Conservation (phyloP, 2,113 vertebrate species). For the Nothobranchius kuhntae region DNA sequence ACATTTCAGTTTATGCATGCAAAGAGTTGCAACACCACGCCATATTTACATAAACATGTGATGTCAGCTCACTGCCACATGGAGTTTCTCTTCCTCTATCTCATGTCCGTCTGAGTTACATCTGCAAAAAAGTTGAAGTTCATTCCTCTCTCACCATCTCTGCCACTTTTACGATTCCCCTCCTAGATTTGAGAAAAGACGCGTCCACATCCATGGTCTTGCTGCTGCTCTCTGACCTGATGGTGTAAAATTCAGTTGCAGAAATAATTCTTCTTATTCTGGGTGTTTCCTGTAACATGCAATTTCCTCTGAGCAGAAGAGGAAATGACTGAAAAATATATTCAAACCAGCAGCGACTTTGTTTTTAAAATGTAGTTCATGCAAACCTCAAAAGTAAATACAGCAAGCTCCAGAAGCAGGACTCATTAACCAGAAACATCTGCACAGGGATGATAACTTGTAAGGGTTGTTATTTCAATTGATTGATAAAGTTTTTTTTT, state of each 20-base stretch:
- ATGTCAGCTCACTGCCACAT: not conserved
- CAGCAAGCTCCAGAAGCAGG: not conserved
- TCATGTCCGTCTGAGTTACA: not conserved
- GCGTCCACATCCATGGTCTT: constrained; percentile 56
- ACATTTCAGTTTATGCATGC: not conserved
- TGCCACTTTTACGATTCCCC: constrained; percentile 68
- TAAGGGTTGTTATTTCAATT: no score
- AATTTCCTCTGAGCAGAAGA: constrained; percentile 35
- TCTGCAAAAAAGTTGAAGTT: not conserved
- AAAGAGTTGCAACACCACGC: not conserved
- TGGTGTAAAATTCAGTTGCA: not conserved
- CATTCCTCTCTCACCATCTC: constrained; percentile 71
- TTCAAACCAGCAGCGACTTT: no score
- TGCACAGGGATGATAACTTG: no score
- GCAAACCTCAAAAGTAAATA: not conserved
- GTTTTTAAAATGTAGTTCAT: no score
- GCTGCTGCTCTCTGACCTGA: constrained; percentile 11
- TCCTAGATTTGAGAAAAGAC: constrained; percentile 67
- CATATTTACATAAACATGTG: not conserved
- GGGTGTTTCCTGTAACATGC: constrained; percentile 42
- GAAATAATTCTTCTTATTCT: not conserved
- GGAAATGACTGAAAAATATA: constrained; percentile 41
- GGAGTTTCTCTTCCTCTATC: constrained; percentile 6
- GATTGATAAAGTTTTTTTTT: no score
- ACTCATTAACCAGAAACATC: not conserved